Evolutionary conservation across 2,888 invertebrate species (phyloP), one percentile per base, ranked within the genome.

Genomic region (Meganola albula): DNA sequence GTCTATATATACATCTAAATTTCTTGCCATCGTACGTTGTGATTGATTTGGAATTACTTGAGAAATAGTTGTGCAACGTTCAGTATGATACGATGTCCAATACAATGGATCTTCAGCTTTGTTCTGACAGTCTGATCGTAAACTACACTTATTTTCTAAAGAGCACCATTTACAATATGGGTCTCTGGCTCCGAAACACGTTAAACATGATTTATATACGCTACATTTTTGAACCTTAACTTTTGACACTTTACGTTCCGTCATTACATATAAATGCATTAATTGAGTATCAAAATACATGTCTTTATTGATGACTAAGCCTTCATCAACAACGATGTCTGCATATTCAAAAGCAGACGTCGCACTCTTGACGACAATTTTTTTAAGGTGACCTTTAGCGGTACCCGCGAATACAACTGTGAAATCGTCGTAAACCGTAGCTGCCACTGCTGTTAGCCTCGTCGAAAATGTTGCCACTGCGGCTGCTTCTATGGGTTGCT

Each of bases 141-240:
- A 87, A 59, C 95, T 97, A 79, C 98, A 98, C 89, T 96, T 97
- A 83, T 97, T 97, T 82, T 97, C 97, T 53, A 97, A 84, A 20
- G 96, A 96, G 87, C 98, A 98, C 98, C 98, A 98, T 41, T 98
- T 98, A 78, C 98, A 98, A 74, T 97, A 98, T 0, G 98, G 98
- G 88, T 98, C 97, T 74, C 94, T 94, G 46, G 96, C 96, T 58
- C 94, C 95, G 47, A 98, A 89, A 76, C 97, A 98, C 63, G 94
- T 94, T 77, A 93, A 91, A 76, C 97, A 97, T 37, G 94, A 95
- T 73, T 92, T 92, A 80, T 96, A 96, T 37, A 95, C 93, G 60
- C 93, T 92, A 82, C 97, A 97, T 80, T 97, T 96, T 76, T 96
- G 96, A 51, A 97, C 96, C 82, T 96, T 95, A 45, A 97, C 95